These are phyloP conservation scores for Eurystomus glaucurus DNA, from an alignment of 2,797 vertebrate species.

Conservation along the genomic window DNA sequence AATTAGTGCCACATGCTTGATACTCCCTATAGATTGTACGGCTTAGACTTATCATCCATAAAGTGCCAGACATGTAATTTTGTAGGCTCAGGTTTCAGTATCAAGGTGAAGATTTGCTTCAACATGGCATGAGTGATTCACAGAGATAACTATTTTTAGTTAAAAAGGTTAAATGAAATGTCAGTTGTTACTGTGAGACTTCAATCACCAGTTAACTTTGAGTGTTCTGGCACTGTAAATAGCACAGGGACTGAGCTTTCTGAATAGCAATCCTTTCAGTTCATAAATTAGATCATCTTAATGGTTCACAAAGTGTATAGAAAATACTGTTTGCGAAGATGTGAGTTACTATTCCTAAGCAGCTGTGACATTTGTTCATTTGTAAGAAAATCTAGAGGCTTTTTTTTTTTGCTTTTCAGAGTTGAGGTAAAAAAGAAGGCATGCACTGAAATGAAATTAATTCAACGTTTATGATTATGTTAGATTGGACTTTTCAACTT, in stretches of 20 bases:
- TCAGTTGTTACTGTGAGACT: conserved; percentile 73
- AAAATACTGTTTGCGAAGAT: conserved; percentile 19
- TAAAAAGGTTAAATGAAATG: conserved; percentile 78
- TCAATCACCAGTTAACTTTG: conserved; percentile 59
- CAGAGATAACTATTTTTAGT: conserved; percentile 72
- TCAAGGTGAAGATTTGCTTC: conserved; percentile 63
- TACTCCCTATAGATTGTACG: neutral
- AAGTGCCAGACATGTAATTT: conserved; percentile 10
- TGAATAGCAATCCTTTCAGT: conserved; percentile 60
- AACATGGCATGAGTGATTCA: conserved; percentile 32
- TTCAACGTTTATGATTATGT: neutral
- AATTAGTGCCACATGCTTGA: neutral
- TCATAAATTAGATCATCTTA: conserved; percentile 70
- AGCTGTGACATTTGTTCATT: neutral
- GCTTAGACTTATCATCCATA: conserved; percentile 20
- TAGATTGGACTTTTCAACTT: neutral
- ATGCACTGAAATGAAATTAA: neutral
- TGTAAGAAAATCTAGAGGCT: neutral
- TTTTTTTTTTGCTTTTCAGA: neutral
- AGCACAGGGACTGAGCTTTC: conserved; percentile 68
- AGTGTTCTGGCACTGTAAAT: conserved; percentile 65
- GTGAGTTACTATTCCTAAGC: neutral
- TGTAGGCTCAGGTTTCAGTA: conserved; percentile 42
- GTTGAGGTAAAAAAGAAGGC: neutral
- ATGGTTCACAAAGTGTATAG: conserved; percentile 45